Evolutionary conservation across 2,113 vertebrate species (phyloP), one percentile per base, ranked within the genome.

Genomic region (Phaetusa simplex): DNA sequence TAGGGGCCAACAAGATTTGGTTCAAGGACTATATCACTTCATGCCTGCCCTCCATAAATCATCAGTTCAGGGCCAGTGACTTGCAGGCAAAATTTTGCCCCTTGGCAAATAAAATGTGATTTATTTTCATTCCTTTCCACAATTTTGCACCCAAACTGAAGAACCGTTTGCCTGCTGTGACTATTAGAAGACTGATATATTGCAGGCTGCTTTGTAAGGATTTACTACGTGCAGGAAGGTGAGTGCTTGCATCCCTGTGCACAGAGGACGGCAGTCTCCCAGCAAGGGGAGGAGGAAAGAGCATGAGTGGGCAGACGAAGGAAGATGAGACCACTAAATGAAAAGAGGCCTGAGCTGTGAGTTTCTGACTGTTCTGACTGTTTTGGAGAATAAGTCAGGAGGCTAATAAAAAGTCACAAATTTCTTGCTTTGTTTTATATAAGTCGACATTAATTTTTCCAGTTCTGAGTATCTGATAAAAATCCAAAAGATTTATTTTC

Each of bases 81-180:
- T 84, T 88, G 38, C 81, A 93, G 86, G 67, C 20, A 96, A 95
- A 92, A 88, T 86, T 95, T 91, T 92, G 45, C 45, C 49, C 64
- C 86, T 91, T 92, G 50, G 27, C 49, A 95, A 93, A 90, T 76
- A 81, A 78, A 64, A 92, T 90, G 61, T 92, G 30, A 93, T 96
- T 97, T 92, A 64, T 92, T 95, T 93, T 82, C 42, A 76, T 93
- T 87, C 66, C 11, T 95, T 94, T 92, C 71, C 81, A 82, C 52
- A 76, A 13, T 90, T 96, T 81, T 91, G 59, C 74, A 67, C 40
- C 34, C 45, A 69, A 92, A 83, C 12, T 21, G 53, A 73, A 91
- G 53, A 70, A 55, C 4, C 20, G 3, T 56, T 82, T 59, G 9
- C 83, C 70, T 84, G 42, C 50, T 82, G 72, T 79, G 78, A 36